Evolutionary conservation across 2,888 invertebrate species (phyloP), one percentile per base, ranked within the genome.

Genomic region (Sphaerophoria rueppellii): DNA sequence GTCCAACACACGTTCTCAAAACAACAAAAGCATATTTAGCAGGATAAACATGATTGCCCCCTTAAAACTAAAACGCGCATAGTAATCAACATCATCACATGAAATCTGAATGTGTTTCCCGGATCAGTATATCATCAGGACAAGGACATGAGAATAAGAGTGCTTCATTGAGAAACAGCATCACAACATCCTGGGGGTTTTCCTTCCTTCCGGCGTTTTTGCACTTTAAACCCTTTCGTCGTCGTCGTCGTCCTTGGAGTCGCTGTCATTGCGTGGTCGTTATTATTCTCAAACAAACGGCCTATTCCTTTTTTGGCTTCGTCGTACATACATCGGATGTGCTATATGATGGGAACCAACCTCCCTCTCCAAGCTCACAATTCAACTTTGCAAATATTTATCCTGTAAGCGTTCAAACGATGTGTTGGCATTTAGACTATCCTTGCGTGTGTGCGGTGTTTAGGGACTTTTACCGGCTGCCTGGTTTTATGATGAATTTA

Each of bases 401-500:
- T 80, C 83, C 83, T 77, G 81, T 60, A 77, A 76, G 54, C 61
- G 81, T 61, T 75, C 71, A 80, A 61, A 71, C 74, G 71, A 75
- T 75, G 80, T 81, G 85, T 81, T 73, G 85, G 85, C 76, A 85
- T 81, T 85, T 63, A 73, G 81, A 85, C 77, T 73, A 85, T 85
- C 76, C 63, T 52, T 67, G 67, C 67, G 54, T 67, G 16, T 34
- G 32, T 63, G 32, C 50, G 48, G 71, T 79, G 67, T 72, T 71
- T 80, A 71, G 75, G 80, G 83, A 75, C 75, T 80, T 80, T 58
- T 73, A 77, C 72, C 70, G 70, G 76, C 52, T 76, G 73, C 73
- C 54, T 63, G 69, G 81, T 73, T 81, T 85, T 85, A 85, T 85
- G 85, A 85, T 85, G 85, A 85, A 85, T 85, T 85, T 85, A 85